Conservation (phyloP, 2,888 invertebrate species). For the Ernsta delagoae region DNA sequence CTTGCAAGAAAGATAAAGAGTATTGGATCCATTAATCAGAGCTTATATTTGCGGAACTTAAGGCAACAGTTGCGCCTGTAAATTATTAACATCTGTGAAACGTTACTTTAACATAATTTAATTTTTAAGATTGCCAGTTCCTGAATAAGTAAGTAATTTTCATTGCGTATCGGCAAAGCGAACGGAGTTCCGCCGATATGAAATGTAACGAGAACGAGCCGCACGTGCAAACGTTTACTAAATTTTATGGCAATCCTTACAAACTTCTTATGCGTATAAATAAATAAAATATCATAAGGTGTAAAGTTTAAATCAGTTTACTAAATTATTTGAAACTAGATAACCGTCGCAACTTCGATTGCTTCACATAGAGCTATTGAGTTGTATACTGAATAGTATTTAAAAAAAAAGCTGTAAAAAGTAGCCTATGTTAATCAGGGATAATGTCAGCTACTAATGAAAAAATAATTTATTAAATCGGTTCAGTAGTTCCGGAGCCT, state of each 20-base stretch:
- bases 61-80: constrained; percentile 2
- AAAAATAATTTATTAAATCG: too few relatives aligned
- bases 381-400: too few relatives aligned
- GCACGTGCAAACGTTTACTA: constrained; percentile 31
- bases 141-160: constrained; percentile 22
- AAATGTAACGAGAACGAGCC: constrained; percentile 7
- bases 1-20: constrained; percentile 10
- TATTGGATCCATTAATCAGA: constrained; percentile 8
- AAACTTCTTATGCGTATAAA: constrained; percentile 7
- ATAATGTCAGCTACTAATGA: too few relatives aligned
- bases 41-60: constrained; percentile 20
- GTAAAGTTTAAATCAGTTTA: neutral
- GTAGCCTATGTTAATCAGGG: too few relatives aligned
- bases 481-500: too few relatives aligned
- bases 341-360: too few relatives aligned
- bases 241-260: constrained; percentile 25
- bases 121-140: constrained; percentile 22
- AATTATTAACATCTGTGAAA: constrained; percentile 19
- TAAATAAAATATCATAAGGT: neutral
- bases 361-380: too few relatives aligned
- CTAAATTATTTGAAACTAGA: neutral
- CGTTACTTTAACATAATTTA: constrained; percentile 16
- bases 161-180: neutral
- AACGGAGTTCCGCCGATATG: constrained; percentile 9
- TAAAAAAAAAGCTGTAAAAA: too few relatives aligned